Conservation (phyloP, 2,797 vertebrate species). For the Varecia variegata region DNA sequence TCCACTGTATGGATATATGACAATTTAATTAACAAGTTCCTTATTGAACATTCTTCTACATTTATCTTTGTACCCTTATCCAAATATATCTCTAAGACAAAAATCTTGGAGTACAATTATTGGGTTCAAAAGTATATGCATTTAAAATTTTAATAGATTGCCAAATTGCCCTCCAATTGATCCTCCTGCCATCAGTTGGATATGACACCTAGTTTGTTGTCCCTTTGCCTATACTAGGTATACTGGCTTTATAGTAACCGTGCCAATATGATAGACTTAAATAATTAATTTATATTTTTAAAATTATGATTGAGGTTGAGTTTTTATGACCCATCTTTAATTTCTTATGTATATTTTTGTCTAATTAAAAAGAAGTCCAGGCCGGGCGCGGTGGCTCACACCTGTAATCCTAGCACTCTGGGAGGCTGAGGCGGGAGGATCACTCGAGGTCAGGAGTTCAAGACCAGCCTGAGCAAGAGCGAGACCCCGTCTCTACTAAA, state of each 20-base stretch:
- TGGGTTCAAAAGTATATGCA: not conserved
- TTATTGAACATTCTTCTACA: not conserved
- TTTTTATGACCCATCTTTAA: constrained; percentile 10
- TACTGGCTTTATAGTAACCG: not conserved
- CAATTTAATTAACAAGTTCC: not conserved
- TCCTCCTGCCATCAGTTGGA: not conserved
- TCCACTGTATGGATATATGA: not conserved
- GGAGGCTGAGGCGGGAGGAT: no score
- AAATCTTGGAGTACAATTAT: not conserved
- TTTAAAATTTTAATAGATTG: not conserved
- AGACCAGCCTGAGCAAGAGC: no score
- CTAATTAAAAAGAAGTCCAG: not conserved
- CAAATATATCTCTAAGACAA: not conserved
- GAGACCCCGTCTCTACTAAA: no score
- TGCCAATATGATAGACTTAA: not conserved
- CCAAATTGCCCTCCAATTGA: not conserved
- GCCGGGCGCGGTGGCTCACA: no score
- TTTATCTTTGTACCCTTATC: not conserved
- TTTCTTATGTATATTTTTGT: not conserved
- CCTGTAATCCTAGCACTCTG: no score
- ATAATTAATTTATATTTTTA: not conserved
- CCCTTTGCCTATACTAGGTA: not conserved
- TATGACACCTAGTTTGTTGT: not conserved
- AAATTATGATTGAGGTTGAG: not conserved
- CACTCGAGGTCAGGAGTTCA: no score